Evolutionary conservation across 2,797 vertebrate genomes (phyloP), one percentile per base, ranked within the genome.

Genomic region (Glossophaga mutica): DNA sequence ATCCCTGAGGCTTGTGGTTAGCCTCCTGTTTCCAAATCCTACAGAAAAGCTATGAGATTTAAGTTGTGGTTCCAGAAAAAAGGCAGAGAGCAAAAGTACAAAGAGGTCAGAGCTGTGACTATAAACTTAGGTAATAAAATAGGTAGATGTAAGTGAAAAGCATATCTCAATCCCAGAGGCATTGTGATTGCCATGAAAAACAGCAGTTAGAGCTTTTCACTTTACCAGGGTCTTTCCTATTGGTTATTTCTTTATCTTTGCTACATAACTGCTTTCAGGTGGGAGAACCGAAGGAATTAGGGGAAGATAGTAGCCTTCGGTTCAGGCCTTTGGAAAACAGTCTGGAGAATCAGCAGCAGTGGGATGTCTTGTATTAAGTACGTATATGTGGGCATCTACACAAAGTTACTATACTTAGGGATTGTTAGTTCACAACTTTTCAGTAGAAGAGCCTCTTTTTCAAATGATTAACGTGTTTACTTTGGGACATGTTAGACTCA

Each of bases 1-100:
- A 39, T 89, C 29, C 37, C 26, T 77, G 55, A 46, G 16, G 3
- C 95, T 91, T 94, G 21, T 93, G 71, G 50, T 71, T 90, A 26
- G 12, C 73, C 34, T 84, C n/a, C n/a, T 81, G 4, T 87, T 85
- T 10, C 44, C 32, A 67, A 73, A 37, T 87, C 71, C 57, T 87
- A 67, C 74, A 82, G 81, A 65, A 90, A 87, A 90, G 50, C 3
- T 37, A 24, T 39, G 21, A 19, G 44, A 37, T 65, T 90, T 87
- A 50, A 82, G 32, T 50, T 32, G 57, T 24, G 70, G 73, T 78
- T 82, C 74, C 74, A 15, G 10, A 85, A 55, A 85, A 77, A 90
- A 22, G 9, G 22, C 81, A 94, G 81, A 73, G 39, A 74, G 9
- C 32, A 39, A 71, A 83, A 65, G 11, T 89, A 83, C 2, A 62